Conservation (phyloP, 2,888 invertebrate species). For the Saturnia japonica region DNA sequence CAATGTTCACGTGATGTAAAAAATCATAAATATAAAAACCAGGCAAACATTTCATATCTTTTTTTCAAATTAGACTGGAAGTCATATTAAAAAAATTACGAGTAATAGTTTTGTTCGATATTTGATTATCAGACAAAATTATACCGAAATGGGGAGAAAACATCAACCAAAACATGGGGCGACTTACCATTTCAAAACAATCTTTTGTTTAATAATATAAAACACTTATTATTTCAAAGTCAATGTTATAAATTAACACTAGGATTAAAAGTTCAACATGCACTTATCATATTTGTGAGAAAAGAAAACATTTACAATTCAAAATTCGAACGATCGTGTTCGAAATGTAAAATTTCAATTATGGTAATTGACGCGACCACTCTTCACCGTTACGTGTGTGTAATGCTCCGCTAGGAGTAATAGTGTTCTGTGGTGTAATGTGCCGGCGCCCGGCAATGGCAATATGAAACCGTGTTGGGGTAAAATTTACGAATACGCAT, state of each 20-base stretch:
- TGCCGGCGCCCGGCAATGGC: no score
- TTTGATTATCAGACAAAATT: background rate
- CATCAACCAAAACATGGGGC: constrained; percentile 31
- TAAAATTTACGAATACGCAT: constrained; percentile 32
- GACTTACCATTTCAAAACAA: constrained; percentile 39
- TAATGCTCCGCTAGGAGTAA: no score
- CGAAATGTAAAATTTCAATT: constrained; percentile 22
- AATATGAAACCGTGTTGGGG: constrained; percentile 20
- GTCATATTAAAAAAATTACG: background rate
- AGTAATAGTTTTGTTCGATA: background rate
- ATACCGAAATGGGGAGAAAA: constrained; percentile 20
- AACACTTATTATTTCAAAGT: background rate
- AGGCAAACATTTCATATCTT: background rate
- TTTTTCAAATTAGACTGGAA: background rate
- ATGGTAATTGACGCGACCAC: constrained; percentile 32
- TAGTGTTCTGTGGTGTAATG: no score
- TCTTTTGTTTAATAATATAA: constrained; percentile 28
- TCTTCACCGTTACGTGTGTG: constrained; percentile 29
- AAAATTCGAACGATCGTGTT: constrained; percentile 8
- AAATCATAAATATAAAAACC: background rate
- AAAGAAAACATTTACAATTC: constrained; percentile 7
- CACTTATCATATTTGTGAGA: background rate
- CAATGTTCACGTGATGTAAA: background rate
- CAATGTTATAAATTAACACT: background rate
- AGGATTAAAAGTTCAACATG: background rate